These are phyloP conservation scores for Dipodomys stephensi DNA, from an alignment of 2,113 vertebrate genomes.

Conservation along the genomic window DNA sequence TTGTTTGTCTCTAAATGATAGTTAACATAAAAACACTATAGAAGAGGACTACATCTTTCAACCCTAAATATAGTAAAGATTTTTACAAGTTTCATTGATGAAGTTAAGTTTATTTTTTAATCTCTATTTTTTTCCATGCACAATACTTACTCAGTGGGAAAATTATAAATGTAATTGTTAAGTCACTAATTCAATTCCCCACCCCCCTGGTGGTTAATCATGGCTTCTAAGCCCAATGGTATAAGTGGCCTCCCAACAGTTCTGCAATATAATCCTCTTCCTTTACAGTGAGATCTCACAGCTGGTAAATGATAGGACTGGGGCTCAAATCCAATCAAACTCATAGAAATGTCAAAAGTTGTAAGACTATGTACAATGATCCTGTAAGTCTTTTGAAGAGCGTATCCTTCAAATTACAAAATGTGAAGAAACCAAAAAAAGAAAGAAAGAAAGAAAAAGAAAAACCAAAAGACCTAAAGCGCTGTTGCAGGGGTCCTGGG, in stretches of 20 bases:
- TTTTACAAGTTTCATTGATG: conserved; percentile 38
- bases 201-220: conserved; percentile 61
- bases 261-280: conserved; percentile 46
- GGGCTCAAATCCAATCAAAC: conserved; percentile 42
- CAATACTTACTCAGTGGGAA: conserved; percentile 47
- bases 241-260: conserved; percentile 41
- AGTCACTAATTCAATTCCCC: conserved; percentile 61
- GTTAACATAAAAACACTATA: conserved; percentile 47
- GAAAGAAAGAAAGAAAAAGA: neutral
- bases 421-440: conserved; percentile 20
- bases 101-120: conserved; percentile 57
- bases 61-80: conserved; percentile 42
- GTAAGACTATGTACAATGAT: conserved; percentile 20
- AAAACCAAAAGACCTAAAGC: too few species aligned
- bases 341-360: conserved; percentile 51
- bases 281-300: conserved; percentile 53
- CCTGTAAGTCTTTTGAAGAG: neutral
- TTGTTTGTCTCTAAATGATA: conserved; percentile 49
- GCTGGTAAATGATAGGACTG: conserved; percentile 53
- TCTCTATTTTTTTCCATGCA: conserved; percentile 50
- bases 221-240: conserved; percentile 47
- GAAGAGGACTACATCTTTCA: neutral
- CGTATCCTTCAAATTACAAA: neutral
- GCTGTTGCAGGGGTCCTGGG: too few species aligned
- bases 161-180: conserved; percentile 69